Percentiles rank a stretch among this genome's conserved stretches.
Evolutionary conservation across 23 tunicate genomes (phyloP).

Genomic region (Trididemnum clinides): DNA sequence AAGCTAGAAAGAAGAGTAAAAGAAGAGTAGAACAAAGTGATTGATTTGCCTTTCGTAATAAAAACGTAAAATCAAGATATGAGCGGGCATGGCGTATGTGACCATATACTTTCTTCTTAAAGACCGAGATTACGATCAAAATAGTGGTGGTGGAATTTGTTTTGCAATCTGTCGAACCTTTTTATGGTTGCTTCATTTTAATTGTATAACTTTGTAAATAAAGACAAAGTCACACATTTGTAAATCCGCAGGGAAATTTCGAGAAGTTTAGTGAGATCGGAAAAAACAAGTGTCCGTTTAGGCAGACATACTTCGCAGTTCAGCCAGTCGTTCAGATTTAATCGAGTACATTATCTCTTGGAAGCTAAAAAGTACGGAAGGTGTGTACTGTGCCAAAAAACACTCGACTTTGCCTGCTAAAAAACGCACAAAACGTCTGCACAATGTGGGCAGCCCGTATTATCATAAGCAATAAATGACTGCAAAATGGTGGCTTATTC

Average conservation of each 20-base stretch:
- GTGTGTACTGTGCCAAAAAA: not conserved
- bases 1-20: not conserved
- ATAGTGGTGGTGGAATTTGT: slow-evolving; percentile 16
- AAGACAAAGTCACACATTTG: not conserved
- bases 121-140: slow-evolving; percentile 3
- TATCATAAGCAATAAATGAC: not conserved
- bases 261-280: not conserved
- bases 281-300: not conserved
- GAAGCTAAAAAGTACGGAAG: not conserved
- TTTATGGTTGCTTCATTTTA: not conserved
- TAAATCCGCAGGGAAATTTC: not conserved
- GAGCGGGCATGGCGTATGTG: slow-evolving; percentile 2
- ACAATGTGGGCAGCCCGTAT: not conserved
- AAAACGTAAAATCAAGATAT: not conserved
- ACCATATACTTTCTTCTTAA: not conserved
- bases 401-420: not conserved
- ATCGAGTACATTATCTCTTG: not conserved
- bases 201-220: not conserved
- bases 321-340: not conserved
- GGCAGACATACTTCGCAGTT: not conserved
- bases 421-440: not conserved
- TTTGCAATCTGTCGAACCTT: not conserved
- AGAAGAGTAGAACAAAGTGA: not conserved
- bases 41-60: not conserved
- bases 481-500: not conserved